Conservation (phyloP, 2,113 vertebrate genomes). For the crab-eating macaque (Macaca fascicularis) region T2T-MFA8v1.1 NC_088377.1:16358001-16358500, state of each 20-base stretch:
- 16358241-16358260: background rate
- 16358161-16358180: accelerated
- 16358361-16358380: background rate
- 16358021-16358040: background rate
- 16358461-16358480: background rate
- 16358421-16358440: background rate
- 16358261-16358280: accelerated
- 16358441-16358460: background rate
- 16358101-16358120: background rate
- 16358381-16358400: accelerated
- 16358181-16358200: background rate
- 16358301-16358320: background rate
- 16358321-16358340: background rate
- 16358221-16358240: background rate
- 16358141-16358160: accelerated
- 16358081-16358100: background rate
- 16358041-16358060: background rate
- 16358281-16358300: background rate
- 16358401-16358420: background rate
- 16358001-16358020: background rate
- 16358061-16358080: background rate
- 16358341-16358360: background rate
- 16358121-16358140: conserved; percentile 42
- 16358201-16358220: background rate
- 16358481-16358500: background rate